phyloP scores from a whole-genome alignment of 2,888 invertebrate species.

The Atherix ibis region DNA sequence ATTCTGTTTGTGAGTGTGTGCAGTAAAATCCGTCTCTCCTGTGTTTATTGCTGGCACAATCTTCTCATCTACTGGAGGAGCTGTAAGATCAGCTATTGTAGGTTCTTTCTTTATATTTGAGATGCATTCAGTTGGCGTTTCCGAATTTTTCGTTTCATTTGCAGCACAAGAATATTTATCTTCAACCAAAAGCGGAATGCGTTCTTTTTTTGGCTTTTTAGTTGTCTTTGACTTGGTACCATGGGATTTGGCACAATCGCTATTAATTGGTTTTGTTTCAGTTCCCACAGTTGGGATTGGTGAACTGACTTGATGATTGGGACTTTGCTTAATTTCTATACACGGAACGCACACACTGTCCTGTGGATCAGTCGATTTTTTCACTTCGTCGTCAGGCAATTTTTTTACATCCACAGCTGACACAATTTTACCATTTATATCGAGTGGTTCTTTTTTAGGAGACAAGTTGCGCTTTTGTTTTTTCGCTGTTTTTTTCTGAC shows the following conservation, averaged over 20 bases:
- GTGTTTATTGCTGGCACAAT: background rate
- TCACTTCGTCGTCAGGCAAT: background rate
- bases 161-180: background rate
- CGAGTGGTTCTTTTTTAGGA: background rate
- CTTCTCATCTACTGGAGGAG: no score
- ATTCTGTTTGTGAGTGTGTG: conserved; percentile 36
- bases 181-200: background rate
- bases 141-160: background rate
- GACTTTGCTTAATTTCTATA: no score
- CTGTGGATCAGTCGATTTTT: background rate
- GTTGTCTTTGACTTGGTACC: background rate
- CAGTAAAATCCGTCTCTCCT: background rate
- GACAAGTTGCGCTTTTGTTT: background rate
- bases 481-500: background rate
- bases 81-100: background rate
- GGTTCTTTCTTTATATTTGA: no score
- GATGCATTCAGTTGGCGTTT: background rate
- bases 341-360: no score
- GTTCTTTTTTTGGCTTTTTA: background rate
- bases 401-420: background rate
- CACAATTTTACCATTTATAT: background rate
- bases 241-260: background rate
- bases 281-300: background rate
- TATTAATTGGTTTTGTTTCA: background rate
- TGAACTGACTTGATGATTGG: no score